Evolutionary conservation across 2,113 vertebrate genomes (phyloP).

Genomic region (Anas platyrhynchos): DNA sequence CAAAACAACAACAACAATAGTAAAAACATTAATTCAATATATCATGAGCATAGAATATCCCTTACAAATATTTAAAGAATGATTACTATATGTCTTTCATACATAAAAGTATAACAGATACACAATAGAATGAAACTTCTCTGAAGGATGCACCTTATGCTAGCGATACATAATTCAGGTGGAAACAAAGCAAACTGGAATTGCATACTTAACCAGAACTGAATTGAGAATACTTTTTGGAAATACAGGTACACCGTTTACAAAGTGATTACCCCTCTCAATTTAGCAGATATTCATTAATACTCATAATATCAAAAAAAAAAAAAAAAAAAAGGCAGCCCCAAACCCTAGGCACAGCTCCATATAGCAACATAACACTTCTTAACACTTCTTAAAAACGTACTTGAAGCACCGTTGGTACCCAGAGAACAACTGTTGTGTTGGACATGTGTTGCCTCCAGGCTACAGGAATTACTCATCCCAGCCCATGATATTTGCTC

Average conservation of each 20-base stretch:
- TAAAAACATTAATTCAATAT: background rate
- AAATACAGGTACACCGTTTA: background rate
- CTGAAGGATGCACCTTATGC: background rate
- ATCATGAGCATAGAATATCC: background rate
- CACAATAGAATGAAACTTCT: background rate
- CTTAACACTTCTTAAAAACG: background rate
- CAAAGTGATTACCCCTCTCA: background rate
- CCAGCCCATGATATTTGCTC: accelerated
- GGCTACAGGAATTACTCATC: background rate
- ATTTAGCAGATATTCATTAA: background rate
- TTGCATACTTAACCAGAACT: background rate
- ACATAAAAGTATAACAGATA: background rate
- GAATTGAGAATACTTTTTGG: background rate
- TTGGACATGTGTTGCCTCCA: accelerated
- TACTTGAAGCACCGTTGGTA: background rate
- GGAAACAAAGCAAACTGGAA: background rate
- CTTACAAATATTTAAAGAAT: background rate
- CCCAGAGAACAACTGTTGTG: background rate
- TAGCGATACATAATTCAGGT: slow-evolving; percentile 11
- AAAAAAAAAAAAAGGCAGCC: too few species aligned
- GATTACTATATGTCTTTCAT: background rate
- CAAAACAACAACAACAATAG: background rate
- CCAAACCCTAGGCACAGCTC: background rate
- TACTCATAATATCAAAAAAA: background rate
- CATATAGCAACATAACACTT: background rate